Percentiles rank a stretch among this genome's conserved stretches.
Conservation (phyloP, 2,797 vertebrate genomes). For the Vultur gryphus region DNA sequence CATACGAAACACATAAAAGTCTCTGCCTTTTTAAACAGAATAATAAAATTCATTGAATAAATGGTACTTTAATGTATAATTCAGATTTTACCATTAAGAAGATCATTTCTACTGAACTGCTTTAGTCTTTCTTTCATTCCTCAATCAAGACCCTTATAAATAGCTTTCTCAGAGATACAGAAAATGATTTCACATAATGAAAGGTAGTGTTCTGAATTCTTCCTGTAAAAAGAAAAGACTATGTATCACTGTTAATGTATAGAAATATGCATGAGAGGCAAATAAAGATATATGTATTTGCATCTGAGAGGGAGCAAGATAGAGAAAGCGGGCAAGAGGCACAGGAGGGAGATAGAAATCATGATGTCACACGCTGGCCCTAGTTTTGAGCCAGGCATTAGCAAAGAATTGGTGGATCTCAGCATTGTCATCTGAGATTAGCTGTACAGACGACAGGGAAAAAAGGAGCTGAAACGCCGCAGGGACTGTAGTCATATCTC, state of each 20-base stretch:
- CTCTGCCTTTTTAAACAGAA: constrained; percentile 36
- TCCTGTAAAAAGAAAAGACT: not conserved
- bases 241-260: not conserved
- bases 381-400: not conserved
- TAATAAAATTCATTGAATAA: constrained; percentile 38
- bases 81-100: constrained; percentile 27
- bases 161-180: not conserved
- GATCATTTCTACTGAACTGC: constrained; percentile 19
- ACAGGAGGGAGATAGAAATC: not conserved
- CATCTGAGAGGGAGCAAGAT: not conserved
- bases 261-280: not conserved
- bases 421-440: not conserved
- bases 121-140: not conserved
- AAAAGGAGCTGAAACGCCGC: not conserved
- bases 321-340: not conserved
- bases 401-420: constrained; percentile 8
- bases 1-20: not conserved
- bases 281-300: not conserved
- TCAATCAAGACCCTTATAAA: constrained; percentile 5
- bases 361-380: not conserved
- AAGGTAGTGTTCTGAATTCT: not conserved
- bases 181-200: not conserved
- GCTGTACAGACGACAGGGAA: not conserved
- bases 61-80: constrained; percentile 34
- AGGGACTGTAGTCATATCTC: not conserved